Conservation (phyloP, 1,140 invertebrate species). For the Cotesia typhae region DNA sequence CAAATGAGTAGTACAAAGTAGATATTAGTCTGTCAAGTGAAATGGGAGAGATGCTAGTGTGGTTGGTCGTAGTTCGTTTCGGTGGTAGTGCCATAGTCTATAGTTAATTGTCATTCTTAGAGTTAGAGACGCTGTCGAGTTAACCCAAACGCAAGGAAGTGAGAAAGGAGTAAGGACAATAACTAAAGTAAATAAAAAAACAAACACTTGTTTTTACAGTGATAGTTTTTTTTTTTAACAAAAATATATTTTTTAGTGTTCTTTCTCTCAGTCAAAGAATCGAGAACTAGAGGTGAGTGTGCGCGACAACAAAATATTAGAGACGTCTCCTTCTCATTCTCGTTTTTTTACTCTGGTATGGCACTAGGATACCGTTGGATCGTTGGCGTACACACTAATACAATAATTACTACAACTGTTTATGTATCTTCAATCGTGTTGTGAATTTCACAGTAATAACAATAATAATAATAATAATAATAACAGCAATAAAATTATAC, state of each 20-base stretch:
- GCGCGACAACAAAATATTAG: constrained; percentile 24
- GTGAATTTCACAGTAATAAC: neutral
- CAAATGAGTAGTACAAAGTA: neutral
- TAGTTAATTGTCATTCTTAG: too few species aligned
- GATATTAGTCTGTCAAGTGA: constrained; percentile 7
- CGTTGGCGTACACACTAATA: constrained; percentile 8
- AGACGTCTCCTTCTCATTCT: neutral
- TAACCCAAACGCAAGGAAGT: too few species aligned
- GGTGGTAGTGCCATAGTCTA: neutral
- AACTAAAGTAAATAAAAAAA: too few species aligned
- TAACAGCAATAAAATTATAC: too few species aligned
- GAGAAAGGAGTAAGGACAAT: too few species aligned
- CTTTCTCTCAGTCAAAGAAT: neutral
- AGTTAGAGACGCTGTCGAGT: too few species aligned
- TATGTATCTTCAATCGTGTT: neutral
- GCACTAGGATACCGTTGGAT: constrained; percentile 30
- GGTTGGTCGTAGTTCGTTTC: neutral
- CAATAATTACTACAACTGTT: neutral
- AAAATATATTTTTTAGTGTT: neutral
- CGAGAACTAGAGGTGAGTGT: constrained; percentile 20
- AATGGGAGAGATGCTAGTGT: constrained; percentile 14
- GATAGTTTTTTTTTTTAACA: too few species aligned
- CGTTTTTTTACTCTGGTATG: constrained; percentile 13
- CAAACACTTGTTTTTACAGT: too few species aligned
- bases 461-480: too few species aligned